phyloP scores from a whole-genome alignment of 2,888 invertebrate genomes.

The Lepas anatifera region DNA sequence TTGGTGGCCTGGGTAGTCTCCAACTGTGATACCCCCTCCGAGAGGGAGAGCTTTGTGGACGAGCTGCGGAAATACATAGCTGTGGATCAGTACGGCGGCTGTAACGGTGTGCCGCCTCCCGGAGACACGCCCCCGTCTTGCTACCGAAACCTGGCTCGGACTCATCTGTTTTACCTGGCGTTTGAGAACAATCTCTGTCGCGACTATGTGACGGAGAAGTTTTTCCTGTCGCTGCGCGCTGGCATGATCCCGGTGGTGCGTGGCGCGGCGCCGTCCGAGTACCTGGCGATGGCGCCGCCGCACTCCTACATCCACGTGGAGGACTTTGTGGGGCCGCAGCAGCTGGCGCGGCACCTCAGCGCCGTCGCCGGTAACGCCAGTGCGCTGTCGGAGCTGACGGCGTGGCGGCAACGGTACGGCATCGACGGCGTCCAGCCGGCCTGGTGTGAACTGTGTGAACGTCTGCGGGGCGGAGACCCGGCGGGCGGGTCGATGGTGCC shows the following conservation, averaged over 20 bases:
- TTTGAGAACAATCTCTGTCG: background rate
- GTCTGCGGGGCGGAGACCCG: background rate
- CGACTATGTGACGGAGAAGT: constrained; percentile 1
- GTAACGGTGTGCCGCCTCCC: background rate
- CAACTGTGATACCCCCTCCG: background rate
- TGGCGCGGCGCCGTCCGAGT: constrained; percentile 4
- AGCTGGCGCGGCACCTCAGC: constrained; percentile 15
- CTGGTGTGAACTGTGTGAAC: background rate
- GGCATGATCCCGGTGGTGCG: constrained; percentile 14
- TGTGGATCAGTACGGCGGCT: background rate
- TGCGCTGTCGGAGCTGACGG: background rate
- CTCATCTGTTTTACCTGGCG: background rate
- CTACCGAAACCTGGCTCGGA: background rate
- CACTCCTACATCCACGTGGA: constrained; percentile 17
- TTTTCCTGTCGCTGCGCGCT: background rate
- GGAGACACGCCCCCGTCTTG: background rate
- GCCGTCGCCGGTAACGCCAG: background rate
- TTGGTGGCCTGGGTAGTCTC: background rate
- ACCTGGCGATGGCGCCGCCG: constrained; percentile 5
- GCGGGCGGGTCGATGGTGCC: background rate
- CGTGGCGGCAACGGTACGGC: background rate
- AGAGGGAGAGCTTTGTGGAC: background rate
- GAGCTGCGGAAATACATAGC: background rate
- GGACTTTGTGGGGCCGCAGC: constrained; percentile 12
- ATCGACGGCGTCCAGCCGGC: too few species aligned